phyloP scores from a whole-genome alignment of 2,113 vertebrate species.

The Anolis carolinensis region DNA sequence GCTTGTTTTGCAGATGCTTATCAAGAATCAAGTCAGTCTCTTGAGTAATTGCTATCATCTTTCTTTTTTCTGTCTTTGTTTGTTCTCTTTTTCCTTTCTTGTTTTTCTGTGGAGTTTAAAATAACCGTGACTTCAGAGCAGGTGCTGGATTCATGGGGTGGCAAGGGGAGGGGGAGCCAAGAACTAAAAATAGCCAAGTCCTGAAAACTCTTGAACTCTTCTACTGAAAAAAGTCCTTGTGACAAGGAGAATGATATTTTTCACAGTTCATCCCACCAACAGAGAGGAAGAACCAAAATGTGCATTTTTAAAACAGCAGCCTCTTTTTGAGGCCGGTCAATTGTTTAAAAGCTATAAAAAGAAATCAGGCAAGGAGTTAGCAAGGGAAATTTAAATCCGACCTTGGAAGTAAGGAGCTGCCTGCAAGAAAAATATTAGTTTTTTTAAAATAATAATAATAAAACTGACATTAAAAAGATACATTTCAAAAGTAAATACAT shows the following conservation, averaged over 20 bases:
- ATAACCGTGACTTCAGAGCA: conserved; percentile 87
- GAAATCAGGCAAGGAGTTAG: not conserved
- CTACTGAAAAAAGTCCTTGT: conserved; percentile 38
- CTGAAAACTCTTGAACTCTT: conserved; percentile 43
- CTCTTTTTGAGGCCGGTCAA: not conserved
- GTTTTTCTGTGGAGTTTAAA: conserved; percentile 77
- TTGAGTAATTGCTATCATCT: conserved; percentile 78
- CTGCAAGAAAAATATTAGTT: too few relatives aligned
- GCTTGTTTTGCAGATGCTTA: conserved; percentile 43
- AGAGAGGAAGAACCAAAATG: conserved; percentile 13
- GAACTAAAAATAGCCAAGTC: conserved; percentile 79
- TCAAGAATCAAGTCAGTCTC: conserved; percentile 47
- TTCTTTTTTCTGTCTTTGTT: conserved; percentile 76
- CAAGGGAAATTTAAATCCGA: not conserved
- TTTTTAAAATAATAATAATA: too few relatives aligned
- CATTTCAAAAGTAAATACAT: not conserved
- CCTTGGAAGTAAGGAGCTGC: not conserved
- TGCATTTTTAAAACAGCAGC: not conserved
- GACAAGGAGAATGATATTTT: conserved; percentile 28
- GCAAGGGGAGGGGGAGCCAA: conserved; percentile 39
- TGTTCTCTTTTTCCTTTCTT: too few relatives aligned
- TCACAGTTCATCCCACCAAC: not conserved
- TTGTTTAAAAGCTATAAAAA: not conserved
- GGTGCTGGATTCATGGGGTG: conserved; percentile 79
- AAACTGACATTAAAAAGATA: not conserved